These are phyloP conservation scores for Aethes cnicana DNA, from an alignment of 2,888 invertebrate species.

Conservation along the genomic window DNA sequence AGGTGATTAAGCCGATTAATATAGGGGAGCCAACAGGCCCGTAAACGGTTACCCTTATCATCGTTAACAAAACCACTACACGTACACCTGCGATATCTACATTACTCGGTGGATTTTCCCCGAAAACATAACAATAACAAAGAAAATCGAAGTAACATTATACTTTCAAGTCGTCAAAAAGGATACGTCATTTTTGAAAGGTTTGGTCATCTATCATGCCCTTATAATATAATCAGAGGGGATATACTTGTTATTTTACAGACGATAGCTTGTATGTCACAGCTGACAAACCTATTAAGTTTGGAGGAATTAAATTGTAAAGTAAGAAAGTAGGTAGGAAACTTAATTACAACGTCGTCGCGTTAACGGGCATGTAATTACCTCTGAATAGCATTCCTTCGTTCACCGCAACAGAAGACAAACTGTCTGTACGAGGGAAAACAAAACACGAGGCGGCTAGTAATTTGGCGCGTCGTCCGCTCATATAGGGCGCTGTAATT, in stretches of 20 bases:
- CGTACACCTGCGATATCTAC: not conserved
- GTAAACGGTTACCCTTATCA: conserved; percentile 19
- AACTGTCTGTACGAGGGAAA: conserved; percentile 52
- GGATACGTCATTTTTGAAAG: conserved; percentile 15
- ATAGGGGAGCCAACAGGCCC: conserved; percentile 4
- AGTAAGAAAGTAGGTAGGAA: too few relatives aligned
- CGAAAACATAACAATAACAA: not conserved
- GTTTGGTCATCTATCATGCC: conserved; percentile 29
- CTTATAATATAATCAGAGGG: conserved; percentile 17
- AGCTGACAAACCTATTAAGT: too few relatives aligned
- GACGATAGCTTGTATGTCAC: not conserved
- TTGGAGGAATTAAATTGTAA: too few relatives aligned
- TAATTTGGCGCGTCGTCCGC: conserved; percentile 48
- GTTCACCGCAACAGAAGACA: conserved; percentile 44
- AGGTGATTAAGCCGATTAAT: conserved; percentile 26
- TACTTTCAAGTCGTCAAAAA: conserved; percentile 6
- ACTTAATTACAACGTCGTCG: too few relatives aligned
- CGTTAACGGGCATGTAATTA: conserved; percentile 33
- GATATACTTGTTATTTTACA: not conserved
- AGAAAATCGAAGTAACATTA: not conserved
- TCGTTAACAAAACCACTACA: not conserved
- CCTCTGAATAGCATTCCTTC: conserved; percentile 29
- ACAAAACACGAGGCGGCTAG: conserved; percentile 65
- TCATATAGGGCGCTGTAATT: conserved; percentile 68
- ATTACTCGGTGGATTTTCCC: not conserved